Base-by-base conservation (phyloP, 1,140 invertebrate species). In the Rhopalosiphum maidis region DNA sequence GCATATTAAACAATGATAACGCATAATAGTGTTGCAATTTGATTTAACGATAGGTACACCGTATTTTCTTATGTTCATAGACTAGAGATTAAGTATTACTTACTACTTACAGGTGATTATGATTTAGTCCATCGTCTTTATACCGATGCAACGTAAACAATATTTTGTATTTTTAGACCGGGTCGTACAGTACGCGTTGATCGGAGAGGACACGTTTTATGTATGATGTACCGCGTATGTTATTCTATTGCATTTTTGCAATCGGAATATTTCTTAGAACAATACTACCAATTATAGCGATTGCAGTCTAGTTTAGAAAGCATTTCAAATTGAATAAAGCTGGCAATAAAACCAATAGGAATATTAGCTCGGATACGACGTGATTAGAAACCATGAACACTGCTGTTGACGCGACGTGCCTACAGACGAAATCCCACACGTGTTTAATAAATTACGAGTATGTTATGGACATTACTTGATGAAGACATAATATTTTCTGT, bases 351-450 rank as follows among this genome's bases (percentile, higher is more conserved):
- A 55, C n/a, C 1, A 37, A 55, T 25, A 3, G 54, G 48, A 54
- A 90, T 55, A 90, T 55, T 25, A 54, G 25, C 37, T 9, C 51
- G 8, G 0, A 30, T 21, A 25, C 18, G 87, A 68, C 89, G 89
- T 90, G 89, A 43, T 90, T 68, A 43, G 89, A 90, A 90, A 90
- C 43, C 54, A 46, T 21, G 22, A 90, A 55, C 54, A 9, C 35
- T 37, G 41, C 22, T 6, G 60, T 77, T 77, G 60, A n/a, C n/a
- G 15, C 11, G 15, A 87, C 86, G 35, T 41, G 51, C 23, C 15
- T 23, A 11, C n/a, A 41, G 30, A 37, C 25, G 23, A 37, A 41
- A 41, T 41, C 21, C 22, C 11, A 35, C 11, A 25, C 0, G 25
- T 25, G 25, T 41, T 77, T 77, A n/a, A n/a, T n/a, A 77, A 77